These are phyloP conservation scores for Zoroaster sp. DNA, from an alignment of 53 echinoderm and acorn worm genomes.

Conservation along the genomic window DNA sequence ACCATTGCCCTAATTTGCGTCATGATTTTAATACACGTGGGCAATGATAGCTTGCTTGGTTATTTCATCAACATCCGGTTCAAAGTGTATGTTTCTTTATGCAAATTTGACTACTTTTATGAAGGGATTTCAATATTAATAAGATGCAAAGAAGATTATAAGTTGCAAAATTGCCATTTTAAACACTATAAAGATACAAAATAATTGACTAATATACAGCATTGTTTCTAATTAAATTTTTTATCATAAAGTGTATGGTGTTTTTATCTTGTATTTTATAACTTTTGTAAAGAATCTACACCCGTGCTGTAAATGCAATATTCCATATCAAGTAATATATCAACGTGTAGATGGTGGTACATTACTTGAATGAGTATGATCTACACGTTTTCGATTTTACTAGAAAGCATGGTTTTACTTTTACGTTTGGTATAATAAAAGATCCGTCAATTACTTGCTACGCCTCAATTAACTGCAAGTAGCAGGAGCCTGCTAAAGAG, in stretches of 20 bases:
- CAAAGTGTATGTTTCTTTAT: not conserved
- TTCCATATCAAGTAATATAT: not conserved
- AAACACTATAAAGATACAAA: no score
- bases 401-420: no score
- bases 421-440: no score
- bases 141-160: not conserved
- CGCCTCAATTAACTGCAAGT: no score
- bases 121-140: not conserved
- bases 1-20: not conserved
- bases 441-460: no score
- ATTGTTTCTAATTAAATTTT: not conserved
- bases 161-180: no score
- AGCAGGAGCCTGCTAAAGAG: no score
- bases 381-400: constrained; percentile 9
- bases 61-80: constrained; percentile 35
- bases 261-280: not conserved
- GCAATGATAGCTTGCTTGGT: not conserved
- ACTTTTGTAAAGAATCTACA: not conserved
- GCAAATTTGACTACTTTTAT: not conserved
- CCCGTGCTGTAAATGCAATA: not conserved
- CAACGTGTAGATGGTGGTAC: not conserved
- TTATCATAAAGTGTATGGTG: not conserved
- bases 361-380: not conserved
- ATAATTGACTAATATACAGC: not conserved
- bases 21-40: constrained; percentile 6